A percentile compares a stretch with the other conserved stretches of the same genome.
Evolutionary conservation across 2,113 vertebrate genomes (phyloP).

Genomic region (Herpetotheres cachinnans): DNA sequence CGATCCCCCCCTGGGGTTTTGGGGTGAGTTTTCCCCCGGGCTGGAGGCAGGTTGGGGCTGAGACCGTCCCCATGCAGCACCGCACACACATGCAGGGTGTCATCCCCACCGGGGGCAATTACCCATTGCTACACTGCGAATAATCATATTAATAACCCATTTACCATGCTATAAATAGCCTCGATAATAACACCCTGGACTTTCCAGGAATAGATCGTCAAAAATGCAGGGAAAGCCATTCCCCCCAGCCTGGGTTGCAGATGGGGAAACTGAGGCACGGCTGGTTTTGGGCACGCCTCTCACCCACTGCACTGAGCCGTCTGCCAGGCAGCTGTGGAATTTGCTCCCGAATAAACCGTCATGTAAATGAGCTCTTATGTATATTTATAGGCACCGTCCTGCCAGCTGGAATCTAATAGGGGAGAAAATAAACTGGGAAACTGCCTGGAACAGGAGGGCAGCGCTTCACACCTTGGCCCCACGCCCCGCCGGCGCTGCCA

Average conservation of each 20-base stretch:
- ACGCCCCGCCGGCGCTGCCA: fast-evolving
- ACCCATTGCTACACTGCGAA: neutral
- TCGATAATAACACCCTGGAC: conserved; percentile 15
- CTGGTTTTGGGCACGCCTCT: neutral
- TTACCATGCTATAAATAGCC: conserved; percentile 16
- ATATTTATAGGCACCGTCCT: conserved; percentile 41
- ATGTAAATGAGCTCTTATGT: conserved; percentile 53
- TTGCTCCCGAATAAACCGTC: conserved; percentile 37
- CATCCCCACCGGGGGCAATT: neutral
- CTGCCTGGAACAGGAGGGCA: neutral
- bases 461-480: neutral
- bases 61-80: neutral
- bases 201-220: conserved; percentile 36
- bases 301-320: neutral
- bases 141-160: conserved; percentile 28
- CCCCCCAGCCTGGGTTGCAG: neutral
- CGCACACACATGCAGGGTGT: neutral
- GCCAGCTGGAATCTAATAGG: conserved; percentile 60
- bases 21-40: neutral
- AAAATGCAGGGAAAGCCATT: neutral
- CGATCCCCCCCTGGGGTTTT: fast-evolving
- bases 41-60: neutral
- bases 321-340: conserved; percentile 59
- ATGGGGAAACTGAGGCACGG: conserved; percentile 55
- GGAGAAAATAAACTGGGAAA: conserved; percentile 56